Base-by-base conservation (phyloP, 2,113 vertebrate genomes). In the Corythornis vintsioides region DNA sequence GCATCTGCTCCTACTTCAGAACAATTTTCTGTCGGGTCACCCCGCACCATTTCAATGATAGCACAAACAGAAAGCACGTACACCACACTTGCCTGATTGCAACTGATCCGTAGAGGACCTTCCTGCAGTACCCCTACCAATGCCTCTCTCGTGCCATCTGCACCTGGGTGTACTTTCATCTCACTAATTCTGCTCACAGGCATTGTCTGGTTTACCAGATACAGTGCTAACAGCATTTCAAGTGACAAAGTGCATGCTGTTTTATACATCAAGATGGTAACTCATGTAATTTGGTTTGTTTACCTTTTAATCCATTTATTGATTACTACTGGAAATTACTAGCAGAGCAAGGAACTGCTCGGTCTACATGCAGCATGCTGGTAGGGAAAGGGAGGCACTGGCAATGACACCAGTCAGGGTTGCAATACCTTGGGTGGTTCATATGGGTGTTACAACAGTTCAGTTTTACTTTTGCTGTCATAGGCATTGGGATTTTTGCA, bases 1-100 rank as follows among this genome's bases (percentile, higher is more conserved):
- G 94, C 88, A 95, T 95, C 95, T 88, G 93, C 92, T 95, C 81
- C 75, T 29, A 12, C 84, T 77, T 66, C n/a, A 55, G 84, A 80
- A 85, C 91, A 93, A 89, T 93, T 45, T 87, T 88, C 86, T 61
- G 55, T 66, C 15, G 15, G 92, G 92, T 95, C 89, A 3, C 94
- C 92, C 91, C 7, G 87, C 94, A 92, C 92, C 92, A 74, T 53
- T 95, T 87, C 95, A 70, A 0, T 6, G 91, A 35, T 2, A 64
- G 81, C 74, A 59, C 90, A 64, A 95, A 87, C 17, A 89, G 71
- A 74, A 53, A 78, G 83, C 76, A 84, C 53, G 13, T 70, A 78
- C 21, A 2, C 76, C 0, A 8, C 69, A 31, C 78, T 59, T 24
- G 75, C 66, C 64, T 55, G 92, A 7, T n/a, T 38, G 33, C 85